Conservation (phyloP, 1,140 invertebrate species). For the Rhyacophila brunnea region DNA sequence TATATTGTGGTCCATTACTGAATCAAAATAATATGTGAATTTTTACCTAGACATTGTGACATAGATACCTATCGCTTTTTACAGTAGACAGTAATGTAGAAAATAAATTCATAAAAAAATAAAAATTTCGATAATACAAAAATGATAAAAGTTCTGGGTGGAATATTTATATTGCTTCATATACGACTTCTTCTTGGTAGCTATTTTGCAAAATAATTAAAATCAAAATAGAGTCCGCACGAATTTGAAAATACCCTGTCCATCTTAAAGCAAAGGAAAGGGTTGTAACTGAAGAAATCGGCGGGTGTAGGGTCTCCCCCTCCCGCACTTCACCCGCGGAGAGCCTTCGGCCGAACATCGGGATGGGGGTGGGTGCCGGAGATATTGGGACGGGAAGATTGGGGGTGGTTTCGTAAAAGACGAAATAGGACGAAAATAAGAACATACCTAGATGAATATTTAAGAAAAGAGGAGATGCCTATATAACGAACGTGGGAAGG, state of each 20-base stretch:
- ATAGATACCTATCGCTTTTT: no score
- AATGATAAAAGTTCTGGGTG: no score
- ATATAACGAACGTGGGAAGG: constrained; percentile 11
- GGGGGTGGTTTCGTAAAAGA: constrained; percentile 35
- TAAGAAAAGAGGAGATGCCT: constrained; percentile 33
- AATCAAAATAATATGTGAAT: no score
- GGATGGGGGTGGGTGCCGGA: background rate
- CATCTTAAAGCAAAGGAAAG: constrained; percentile 33
- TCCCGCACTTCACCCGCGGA: background rate
- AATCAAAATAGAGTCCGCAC: no score
- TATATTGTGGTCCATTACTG: no score
- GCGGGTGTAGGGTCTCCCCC: constrained; percentile 3
- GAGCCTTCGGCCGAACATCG: constrained; percentile 11
- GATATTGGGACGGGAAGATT: constrained; percentile 2
- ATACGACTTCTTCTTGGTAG: no score
- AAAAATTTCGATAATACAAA: no score
- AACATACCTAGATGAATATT: constrained; percentile 38
- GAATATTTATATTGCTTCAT: no score
- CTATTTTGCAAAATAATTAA: no score
- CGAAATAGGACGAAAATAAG: constrained; percentile 37
- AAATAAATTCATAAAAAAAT: no score
- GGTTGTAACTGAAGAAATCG: constrained; percentile 36
- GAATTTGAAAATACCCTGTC: constrained; percentile 24
- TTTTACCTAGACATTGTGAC: no score
- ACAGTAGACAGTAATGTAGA: no score